Evolutionary conservation across 1,140 invertebrate species (phyloP).

Genomic region (Neomicropteryx cornuta): DNA sequence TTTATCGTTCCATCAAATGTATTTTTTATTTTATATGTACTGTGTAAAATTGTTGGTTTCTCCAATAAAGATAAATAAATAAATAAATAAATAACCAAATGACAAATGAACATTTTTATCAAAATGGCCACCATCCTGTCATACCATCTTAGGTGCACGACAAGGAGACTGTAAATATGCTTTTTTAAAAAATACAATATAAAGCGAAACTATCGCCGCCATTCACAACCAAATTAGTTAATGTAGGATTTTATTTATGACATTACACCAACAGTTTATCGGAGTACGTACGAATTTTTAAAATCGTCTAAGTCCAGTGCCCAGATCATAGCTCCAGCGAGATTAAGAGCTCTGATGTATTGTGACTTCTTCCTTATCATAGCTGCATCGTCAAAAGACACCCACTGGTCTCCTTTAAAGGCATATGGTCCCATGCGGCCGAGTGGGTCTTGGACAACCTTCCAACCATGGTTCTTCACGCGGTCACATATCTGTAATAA

Average conservation of each 20-base stretch:
- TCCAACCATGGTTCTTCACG: constrained; percentile 66
- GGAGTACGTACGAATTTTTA: constrained; percentile 51
- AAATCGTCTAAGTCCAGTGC: constrained; percentile 83
- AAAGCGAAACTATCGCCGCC: too few species aligned
- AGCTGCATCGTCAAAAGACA: constrained; percentile 73
- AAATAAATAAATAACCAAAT: too few species aligned
- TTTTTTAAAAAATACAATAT: too few species aligned
- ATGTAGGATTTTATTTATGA: too few species aligned
- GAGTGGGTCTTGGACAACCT: constrained; percentile 61
- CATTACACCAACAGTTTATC: too few species aligned
- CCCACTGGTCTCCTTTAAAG: constrained; percentile 79
- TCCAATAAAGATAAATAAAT: too few species aligned
- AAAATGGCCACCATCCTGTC: constrained; percentile 32
- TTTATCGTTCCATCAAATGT: too few species aligned
- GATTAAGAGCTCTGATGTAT: constrained; percentile 58
- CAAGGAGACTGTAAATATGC: not conserved
- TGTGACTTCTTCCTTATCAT: constrained; percentile 71
- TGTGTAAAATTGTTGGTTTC: too few species aligned
- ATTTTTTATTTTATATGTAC: too few species aligned
- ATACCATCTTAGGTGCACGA: not conserved
- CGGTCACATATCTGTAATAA: constrained; percentile 62
- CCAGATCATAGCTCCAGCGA: constrained; percentile 87
- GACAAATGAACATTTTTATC: too few species aligned
- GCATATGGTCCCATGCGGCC: constrained; percentile 77
- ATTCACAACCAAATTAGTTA: too few species aligned